A percentile compares a stretch with the other conserved stretches of the same genome.
These are phyloP conservation scores for Alouatta palliata DNA, from an alignment of 2,113 vertebrate species.

Conservation along the genomic window DNA sequence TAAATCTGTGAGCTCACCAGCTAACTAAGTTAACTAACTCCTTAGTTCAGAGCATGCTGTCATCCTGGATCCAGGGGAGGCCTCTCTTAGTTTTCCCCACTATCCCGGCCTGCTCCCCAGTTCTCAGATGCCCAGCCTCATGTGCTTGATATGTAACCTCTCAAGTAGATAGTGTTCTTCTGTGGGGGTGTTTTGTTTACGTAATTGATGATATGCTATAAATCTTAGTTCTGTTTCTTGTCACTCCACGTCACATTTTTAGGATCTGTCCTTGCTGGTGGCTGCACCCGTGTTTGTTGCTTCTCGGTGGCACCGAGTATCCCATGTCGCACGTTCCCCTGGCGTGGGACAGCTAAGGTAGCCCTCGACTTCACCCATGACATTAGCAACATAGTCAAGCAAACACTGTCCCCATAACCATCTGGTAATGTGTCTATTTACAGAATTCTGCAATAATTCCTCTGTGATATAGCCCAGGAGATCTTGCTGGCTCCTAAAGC, in stretches of 20 bases:
- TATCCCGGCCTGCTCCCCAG: not conserved
- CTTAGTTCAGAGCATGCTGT: not conserved
- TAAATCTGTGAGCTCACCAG: not conserved
- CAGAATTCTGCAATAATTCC: not conserved
- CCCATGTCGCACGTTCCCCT: accelerated
- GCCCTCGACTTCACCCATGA: not conserved
- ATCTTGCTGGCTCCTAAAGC: not conserved
- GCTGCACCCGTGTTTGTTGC: no score
- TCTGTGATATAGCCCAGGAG: not conserved
- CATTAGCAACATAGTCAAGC: no score
- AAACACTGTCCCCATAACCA: not conserved
- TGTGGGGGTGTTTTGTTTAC: not conserved
- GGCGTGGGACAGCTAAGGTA: not conserved
- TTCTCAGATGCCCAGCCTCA: not conserved
- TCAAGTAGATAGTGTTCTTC: not conserved
- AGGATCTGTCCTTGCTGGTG: not conserved
- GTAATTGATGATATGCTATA: not conserved
- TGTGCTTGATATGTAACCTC: not conserved
- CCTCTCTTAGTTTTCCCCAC: not conserved
- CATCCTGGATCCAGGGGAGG: not conserved
- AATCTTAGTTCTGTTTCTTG: not conserved
- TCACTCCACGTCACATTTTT: not conserved
- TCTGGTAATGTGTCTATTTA: not conserved
- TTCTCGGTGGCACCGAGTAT: not conserved
- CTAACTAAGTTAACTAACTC: no score